These are phyloP conservation scores for Sus scrofa DNA, from an alignment of 2,113 vertebrate genomes.

Conservation along the genomic window DNA sequence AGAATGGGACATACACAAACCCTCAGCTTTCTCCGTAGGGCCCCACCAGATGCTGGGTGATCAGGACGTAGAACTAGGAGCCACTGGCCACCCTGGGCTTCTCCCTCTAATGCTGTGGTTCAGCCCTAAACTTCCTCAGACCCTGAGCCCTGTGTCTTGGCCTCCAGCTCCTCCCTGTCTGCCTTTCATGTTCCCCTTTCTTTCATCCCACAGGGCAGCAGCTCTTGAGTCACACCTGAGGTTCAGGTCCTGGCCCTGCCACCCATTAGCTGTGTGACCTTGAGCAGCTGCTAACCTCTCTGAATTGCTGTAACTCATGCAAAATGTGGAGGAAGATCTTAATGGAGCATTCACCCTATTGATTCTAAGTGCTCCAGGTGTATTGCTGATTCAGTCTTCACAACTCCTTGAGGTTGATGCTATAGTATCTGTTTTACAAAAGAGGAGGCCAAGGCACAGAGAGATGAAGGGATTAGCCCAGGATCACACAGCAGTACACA, in stretches of 20 bases:
- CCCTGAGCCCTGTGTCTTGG: background rate
- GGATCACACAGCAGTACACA: background rate
- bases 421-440: background rate
- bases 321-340: background rate
- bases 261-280: background rate
- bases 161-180: background rate
- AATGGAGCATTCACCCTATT: background rate
- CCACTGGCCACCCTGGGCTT: background rate
- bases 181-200: background rate
- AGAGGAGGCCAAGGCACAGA: constrained; percentile 21
- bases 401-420: background rate
- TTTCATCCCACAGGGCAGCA: background rate
- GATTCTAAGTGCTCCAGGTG: background rate
- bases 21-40: background rate
- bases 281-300: constrained; percentile 13
- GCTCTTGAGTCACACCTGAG: background rate
- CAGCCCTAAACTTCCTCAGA: background rate
- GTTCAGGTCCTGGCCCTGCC: background rate
- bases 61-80: background rate
- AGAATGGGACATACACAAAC: background rate
- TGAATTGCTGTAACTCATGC: background rate
- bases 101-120: background rate
- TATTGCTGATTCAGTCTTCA: background rate
- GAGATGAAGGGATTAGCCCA: background rate
- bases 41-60: background rate